Conservation (phyloP, 2,888 invertebrate species). For the Stenolophus ochropezus region DNA sequence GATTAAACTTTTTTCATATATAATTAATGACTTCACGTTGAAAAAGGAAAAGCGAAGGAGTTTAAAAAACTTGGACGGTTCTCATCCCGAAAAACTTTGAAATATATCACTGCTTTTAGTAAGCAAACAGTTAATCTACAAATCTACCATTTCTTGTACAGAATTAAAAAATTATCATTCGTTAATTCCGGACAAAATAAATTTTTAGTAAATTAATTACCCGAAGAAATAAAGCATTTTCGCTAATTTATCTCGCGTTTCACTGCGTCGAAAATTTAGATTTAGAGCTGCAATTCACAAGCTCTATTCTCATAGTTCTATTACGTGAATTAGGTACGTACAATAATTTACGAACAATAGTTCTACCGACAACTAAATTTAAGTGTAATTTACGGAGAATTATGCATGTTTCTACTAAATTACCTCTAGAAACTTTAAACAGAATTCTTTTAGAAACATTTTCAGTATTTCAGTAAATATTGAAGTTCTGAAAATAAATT, state of each 20-base stretch:
- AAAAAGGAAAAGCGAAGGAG: conserved; percentile 8
- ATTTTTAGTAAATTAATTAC: background rate
- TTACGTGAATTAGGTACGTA: conserved; percentile 12
- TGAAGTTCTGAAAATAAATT: conserved; percentile 28
- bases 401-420: background rate
- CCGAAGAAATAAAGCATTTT: background rate
- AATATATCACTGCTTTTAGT: conserved; percentile 23
- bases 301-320: background rate
- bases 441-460: background rate
- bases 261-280: background rate
- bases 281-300: background rate
- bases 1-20: conserved; percentile 43
- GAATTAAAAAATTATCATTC: background rate
- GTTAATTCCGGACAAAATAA: background rate
- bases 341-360: conserved; percentile 7
- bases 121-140: background rate
- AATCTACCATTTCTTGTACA: background rate
- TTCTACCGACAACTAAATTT: conserved; percentile 18
- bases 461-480: conserved; percentile 19
- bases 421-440: conserved; percentile 19
- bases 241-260: background rate
- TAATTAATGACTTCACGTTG: conserved; percentile 19
- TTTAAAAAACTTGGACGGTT: background rate
- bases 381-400: background rate
- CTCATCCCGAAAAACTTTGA: background rate